Evolutionary conservation across 2,888 invertebrate species (phyloP), one percentile per base, ranked within the genome.

Genomic region (Cremastobaeus sp.): DNA sequence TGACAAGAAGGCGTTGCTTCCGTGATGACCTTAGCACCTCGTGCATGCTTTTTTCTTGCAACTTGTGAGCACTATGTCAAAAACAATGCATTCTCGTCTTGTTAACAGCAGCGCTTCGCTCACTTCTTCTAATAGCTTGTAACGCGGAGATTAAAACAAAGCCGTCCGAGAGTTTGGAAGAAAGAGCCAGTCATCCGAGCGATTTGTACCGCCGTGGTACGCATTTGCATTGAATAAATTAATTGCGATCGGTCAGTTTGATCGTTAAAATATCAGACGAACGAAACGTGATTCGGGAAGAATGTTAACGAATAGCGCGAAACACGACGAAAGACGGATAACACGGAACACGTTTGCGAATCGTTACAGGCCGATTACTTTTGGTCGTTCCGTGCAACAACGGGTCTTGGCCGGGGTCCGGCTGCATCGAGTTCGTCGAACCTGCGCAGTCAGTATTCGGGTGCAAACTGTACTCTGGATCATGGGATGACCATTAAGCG

Each of bases 251-350:
- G 45, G 47, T 28, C 50, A 35, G 25, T 1, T 28, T 14, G 47
- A 37, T 64, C 65, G 52, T 75, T 55, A 59, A 60, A 62, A 71
- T n/a, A n/a, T 62, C 43, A 50, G 62, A 50, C 55, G 48, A 62
- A 66, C 47, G 47, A 71, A 75, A 75, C 72, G 76, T 74, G 82
- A 82, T 82, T 82, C 82, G 78, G 77, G 75, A 82, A 82, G 84
- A 84, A 84, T 84, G 81, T 84, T 84, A 84, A 84, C 83, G 84
- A 84, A 84, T 83, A 81, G 79, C 77, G 77, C 55, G 81, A 84
- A 83, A 82, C 80, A 77, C 64, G 76, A 74, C 76, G 76, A 71
- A 77, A 80, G 80, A 82, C 80, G 84, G 79, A 83, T 83, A 83
- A 83, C 83, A 39, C 50, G 66, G 57, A 37, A 59, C 64, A 74